Evolutionary conservation across 2,797 vertebrate species (phyloP), one percentile per base, ranked within the genome.

Genomic region (Esox lucius): DNA sequence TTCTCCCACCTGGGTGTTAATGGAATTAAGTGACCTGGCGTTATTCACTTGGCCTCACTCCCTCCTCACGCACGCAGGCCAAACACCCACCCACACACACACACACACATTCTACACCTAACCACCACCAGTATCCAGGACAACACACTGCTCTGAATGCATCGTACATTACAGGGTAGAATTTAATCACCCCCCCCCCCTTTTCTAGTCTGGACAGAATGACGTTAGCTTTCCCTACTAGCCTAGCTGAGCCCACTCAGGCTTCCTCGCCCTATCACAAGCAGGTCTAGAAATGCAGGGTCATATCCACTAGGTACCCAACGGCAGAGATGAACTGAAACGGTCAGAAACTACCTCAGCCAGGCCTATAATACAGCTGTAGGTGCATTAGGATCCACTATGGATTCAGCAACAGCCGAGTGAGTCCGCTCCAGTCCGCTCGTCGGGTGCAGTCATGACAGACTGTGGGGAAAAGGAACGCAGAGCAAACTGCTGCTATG

Each of bases 51-150:
- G 24, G 48, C 16, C 68, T 8, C 24, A 4, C 42, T 22, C 42
- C n/a, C 39, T 12, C 4, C 53, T 0, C 56, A 8, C 33, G 3
- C 35, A 16, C 56, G 17, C 56, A 64, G 39, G 39, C 39, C 39
- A 42, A 51, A 33, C 39, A 53, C 5, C 51, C 61, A 70, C 13
- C 16, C 16, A 53, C 26, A 22, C 68, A 69, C 8, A 1, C 26
- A 69, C 46, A 70, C 22, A 28, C 7, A 46, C 31, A 12, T 56
- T 51, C 71, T 68, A 15, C 59, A 22, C 65, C 28, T 70, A 11
- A 35, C 33, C 73, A 62, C 22, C 75, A 53, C 75, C 68, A 70
- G 69, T 71, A 26, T 71, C 70, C n/a, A 39, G 70, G 70, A 71
- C 28, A 71, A 71, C 51, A 8, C 19, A n/a, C 51, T 59, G 9